These are phyloP conservation scores for Hypselothyrea guttata DNA, from an alignment of 2,888 invertebrate genomes.

Conservation along the genomic window DNA sequence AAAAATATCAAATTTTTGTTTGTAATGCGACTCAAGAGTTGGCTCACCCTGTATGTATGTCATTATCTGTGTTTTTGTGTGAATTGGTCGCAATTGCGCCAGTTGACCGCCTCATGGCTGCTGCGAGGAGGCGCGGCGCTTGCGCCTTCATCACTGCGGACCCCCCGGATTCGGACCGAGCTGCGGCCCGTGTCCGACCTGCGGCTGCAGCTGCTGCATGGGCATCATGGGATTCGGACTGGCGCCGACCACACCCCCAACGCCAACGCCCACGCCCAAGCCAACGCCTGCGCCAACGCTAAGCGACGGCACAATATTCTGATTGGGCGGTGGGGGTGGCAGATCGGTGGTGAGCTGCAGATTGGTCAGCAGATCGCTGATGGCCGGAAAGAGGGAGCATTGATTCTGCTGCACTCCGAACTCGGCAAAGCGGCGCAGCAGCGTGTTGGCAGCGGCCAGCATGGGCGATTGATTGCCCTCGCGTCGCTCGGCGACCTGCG, in stretches of 20 bases:
- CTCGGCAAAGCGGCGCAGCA: conserved; percentile 89
- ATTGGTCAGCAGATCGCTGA: conserved; percentile 93
- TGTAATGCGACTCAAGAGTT: too few relatives aligned
- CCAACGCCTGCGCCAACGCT: conserved; percentile 49
- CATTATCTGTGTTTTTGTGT: neutral
- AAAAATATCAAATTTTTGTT: too few relatives aligned
- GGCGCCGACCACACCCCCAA: conserved; percentile 80
- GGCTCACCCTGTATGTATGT: neutral
- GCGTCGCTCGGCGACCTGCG: conserved; percentile 92
- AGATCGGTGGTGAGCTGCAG: conserved; percentile 91
- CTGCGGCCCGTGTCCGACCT: conserved; percentile 80
- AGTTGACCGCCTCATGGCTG: conserved; percentile 53
- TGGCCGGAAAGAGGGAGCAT: conserved; percentile 95
- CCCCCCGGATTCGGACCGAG: conserved; percentile 78
- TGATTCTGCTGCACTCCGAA: conserved; percentile 90
- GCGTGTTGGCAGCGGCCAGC: conserved; percentile 85
- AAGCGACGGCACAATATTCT: conserved; percentile 82
- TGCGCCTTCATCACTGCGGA: conserved; percentile 82
- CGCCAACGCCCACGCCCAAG: conserved; percentile 44
- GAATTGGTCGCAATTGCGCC: conserved; percentile 51
- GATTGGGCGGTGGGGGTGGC: conserved; percentile 85
- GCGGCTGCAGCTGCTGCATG: conserved; percentile 82
- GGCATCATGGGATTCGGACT: conserved; percentile 85
- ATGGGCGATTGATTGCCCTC: conserved; percentile 86
- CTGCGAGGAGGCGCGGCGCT: conserved; percentile 78